Conservation (phyloP, 2,888 invertebrate genomes). For the Meteorus colon region DNA sequence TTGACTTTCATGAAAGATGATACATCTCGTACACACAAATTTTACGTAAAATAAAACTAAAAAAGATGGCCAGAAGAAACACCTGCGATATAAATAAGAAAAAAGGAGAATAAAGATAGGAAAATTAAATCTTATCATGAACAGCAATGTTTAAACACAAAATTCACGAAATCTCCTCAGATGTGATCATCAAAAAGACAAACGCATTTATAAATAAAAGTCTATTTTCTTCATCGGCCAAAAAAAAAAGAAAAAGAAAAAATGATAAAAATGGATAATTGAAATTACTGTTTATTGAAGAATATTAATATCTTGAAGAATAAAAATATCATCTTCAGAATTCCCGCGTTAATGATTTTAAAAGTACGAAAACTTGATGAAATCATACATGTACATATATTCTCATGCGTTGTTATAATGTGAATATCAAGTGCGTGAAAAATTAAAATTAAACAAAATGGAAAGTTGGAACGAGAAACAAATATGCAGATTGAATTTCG, state of each 20-base stretch:
- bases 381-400: neutral
- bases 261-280: conserved; percentile 24
- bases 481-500: neutral
- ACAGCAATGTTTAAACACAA: conserved; percentile 22
- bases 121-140: conserved; percentile 6
- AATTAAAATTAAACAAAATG: neutral
- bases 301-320: neutral
- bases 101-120: neutral
- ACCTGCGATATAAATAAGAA: neutral
- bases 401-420: neutral
- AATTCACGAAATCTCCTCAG: conserved; percentile 53
- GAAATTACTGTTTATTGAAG: neutral
- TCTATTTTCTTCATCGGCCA: conserved; percentile 64
- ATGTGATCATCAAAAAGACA: conserved; percentile 49
- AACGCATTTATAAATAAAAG: conserved; percentile 51
- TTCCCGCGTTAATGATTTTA: neutral
- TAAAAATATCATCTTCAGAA: neutral
- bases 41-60: neutral
- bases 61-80: neutral
- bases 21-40: neutral
- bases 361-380: neutral
- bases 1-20: neutral
- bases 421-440: neutral
- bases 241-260: conserved; percentile 50
- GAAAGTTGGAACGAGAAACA: neutral